Conservation (phyloP, 2,888 invertebrate species). For the Tenthredo mesomela region DNA sequence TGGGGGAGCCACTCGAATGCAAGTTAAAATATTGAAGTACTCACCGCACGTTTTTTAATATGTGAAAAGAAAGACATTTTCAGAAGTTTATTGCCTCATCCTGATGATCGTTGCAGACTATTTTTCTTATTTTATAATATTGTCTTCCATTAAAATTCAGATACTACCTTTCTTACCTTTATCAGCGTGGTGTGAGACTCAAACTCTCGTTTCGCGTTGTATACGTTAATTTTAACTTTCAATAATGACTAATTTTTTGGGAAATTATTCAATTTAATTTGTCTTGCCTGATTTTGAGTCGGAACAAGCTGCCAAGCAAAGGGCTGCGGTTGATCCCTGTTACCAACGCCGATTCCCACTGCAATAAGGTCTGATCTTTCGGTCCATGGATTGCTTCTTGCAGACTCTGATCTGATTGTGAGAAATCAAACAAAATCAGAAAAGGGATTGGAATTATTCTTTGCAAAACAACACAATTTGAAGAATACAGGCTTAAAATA, state of each 20-base stretch:
- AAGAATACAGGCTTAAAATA: not conserved
- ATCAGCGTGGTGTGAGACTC: not conserved
- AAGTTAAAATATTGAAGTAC: not conserved
- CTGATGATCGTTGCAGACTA: not conserved
- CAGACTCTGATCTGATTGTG: slow-evolving; percentile 30
- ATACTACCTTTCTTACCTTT: not conserved
- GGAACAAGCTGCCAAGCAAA: slow-evolving; percentile 68
- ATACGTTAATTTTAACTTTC: not conserved
- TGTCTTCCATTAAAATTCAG: not conserved
- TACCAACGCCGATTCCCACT: slow-evolving; percentile 64
- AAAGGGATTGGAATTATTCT: not conserved
- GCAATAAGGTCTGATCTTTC: slow-evolving; percentile 65
- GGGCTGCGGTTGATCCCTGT: slow-evolving; percentile 63
- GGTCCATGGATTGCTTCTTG: slow-evolving; percentile 59
- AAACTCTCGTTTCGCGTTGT: not conserved
- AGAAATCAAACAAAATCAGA: not conserved
- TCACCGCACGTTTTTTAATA: not conserved
- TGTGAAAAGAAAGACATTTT: not conserved
- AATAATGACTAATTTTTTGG: not conserved
- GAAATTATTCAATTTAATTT: not conserved
- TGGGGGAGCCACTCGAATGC: not conserved
- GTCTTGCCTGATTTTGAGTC: slow-evolving; percentile 62
- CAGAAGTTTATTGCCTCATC: not conserved
- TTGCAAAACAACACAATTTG: not conserved
- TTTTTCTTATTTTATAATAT: not conserved